These are phyloP conservation scores for Venturia canescens DNA, from an alignment of 1,140 invertebrate genomes.

Conservation along the genomic window DNA sequence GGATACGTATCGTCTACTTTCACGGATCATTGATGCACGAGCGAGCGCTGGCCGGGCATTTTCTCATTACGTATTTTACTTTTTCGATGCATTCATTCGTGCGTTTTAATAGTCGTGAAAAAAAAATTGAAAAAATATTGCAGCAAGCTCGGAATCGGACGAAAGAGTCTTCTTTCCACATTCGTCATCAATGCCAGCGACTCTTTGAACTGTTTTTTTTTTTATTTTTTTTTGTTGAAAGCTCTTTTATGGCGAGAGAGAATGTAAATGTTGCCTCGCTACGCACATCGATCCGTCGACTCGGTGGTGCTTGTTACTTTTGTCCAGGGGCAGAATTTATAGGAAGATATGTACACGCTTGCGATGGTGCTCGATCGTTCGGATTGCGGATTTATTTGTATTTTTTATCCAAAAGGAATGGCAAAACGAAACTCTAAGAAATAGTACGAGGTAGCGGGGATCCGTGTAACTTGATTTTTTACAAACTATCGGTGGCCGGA, in stretches of 20 bases:
- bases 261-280: slow-evolving; percentile 1
- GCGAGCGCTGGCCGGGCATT: neutral
- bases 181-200: too few species aligned
- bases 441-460: neutral
- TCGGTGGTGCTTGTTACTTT: slow-evolving; percentile 6
- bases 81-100: too few species aligned
- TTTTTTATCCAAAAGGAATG: neutral
- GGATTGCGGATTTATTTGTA: neutral
- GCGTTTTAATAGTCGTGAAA: too few species aligned
- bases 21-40: neutral
- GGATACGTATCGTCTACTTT: neutral
- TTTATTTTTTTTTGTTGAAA: neutral
- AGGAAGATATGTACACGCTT: slow-evolving; percentile 14
- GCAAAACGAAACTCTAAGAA: neutral
- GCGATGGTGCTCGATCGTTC: slow-evolving; percentile 31
- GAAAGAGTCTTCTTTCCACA: too few species aligned
- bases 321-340: slow-evolving; percentile 22
- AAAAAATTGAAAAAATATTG: too few species aligned
- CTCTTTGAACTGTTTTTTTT: too few species aligned
- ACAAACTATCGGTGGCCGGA: neutral
- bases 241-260: neutral
- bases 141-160: too few species aligned
- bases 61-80: too few species aligned
- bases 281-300: neutral
- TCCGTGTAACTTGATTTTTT: neutral